Evolutionary conservation across 2,888 invertebrate genomes (phyloP), one percentile per base, ranked within the genome.

Genomic region (Lasioglossum leucozonium): DNA sequence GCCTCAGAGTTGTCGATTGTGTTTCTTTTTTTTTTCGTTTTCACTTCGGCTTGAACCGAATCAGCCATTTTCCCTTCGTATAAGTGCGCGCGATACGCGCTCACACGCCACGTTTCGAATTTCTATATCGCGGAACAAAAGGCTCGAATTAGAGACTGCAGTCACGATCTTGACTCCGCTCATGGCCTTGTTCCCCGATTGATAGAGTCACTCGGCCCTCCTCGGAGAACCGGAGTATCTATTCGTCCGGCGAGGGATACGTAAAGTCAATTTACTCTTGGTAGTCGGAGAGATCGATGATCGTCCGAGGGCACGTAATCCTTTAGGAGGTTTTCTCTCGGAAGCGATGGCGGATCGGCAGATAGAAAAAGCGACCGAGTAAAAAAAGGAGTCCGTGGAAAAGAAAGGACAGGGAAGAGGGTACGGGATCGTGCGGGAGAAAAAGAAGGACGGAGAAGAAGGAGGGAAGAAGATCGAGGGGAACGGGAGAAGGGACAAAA

Each of bases 281-380:
- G 47, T 42, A 51, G 42, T 58, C 42, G 58, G 79, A 86, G 79
- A 86, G 87, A 87, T 87, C 87, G 87, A 87, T 73, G 87, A 81
- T 86, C 78, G 67, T 79, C 44, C 72, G 75, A 67, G 83, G 77
- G 77, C 87, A 76, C 73, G 87, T 76, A 72, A 81, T 81, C 78
- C 83, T 87, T 83, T 81, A 77, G 87, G 67, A 44, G 80, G 75
- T 67, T 86, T 79, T 74, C 82, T 79, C 77, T 85, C 75, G 75
- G 81, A 79, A 81, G 82, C 65, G 11, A 26, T 26, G 40, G n/a
- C n/a, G n/a, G n/a, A n/a, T n/a, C 13, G 47, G 44, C 6, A 42
- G 44, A 51, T 67, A 51, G 72, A 55, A 18, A 72, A 65, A 44
- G 30, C 44, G 30, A 22, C 37, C 11, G 47, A 22, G 58, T 0